Conservation (phyloP, 2,113 vertebrate species). For the Naja naja region DNA sequence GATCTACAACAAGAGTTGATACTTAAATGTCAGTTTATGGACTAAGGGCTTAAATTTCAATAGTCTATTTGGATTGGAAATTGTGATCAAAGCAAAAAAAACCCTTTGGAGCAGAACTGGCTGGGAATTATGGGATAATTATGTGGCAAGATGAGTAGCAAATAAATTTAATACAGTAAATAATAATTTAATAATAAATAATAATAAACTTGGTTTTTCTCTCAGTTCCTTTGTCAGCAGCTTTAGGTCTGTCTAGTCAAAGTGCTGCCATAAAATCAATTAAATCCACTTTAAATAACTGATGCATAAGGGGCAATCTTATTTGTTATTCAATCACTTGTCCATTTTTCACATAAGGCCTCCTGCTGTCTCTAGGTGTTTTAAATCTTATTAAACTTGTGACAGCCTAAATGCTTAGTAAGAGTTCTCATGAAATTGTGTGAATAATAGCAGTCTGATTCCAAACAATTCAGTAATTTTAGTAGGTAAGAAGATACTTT, state of each 20-base stretch:
- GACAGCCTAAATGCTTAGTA: not conserved
- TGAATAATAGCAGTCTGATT: not conserved
- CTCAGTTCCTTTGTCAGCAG: not conserved
- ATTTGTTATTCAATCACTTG: not conserved
- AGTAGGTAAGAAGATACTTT: not conserved
- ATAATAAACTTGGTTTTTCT: not conserved
- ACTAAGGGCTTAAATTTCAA: not conserved
- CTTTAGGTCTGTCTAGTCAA: not conserved
- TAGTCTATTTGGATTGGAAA: not conserved
- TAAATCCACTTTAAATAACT: not conserved
- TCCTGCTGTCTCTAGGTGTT: not conserved
- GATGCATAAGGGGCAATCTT: not conserved
- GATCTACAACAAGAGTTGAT: not conserved
- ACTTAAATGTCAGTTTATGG: not conserved
- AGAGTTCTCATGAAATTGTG: not conserved
- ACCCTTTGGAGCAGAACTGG: not conserved
- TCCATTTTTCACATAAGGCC: not conserved
- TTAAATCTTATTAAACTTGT: not conserved
- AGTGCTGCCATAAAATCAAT: not conserved
- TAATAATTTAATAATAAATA: not conserved
- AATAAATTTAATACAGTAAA: not conserved
- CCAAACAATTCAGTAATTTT: not conserved
- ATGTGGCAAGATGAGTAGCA: not conserved
- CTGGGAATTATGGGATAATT: not conserved
- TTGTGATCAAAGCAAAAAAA: not conserved